phyloP scores from a whole-genome alignment of 2,113 vertebrate genomes.

The Hucho hucho region DNA sequence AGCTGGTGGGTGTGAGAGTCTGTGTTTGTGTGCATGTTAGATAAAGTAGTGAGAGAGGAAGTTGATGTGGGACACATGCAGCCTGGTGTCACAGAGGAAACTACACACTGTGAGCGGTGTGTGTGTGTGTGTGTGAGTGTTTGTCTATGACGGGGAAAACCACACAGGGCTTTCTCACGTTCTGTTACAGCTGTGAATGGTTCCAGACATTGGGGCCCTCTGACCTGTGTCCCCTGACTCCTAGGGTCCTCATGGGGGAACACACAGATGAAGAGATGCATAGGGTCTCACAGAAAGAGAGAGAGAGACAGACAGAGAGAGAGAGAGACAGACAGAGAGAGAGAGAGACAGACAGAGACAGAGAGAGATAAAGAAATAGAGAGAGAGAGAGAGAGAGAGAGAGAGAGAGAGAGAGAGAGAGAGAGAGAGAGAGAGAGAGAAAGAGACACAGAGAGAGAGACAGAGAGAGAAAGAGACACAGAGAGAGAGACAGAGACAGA shows the following conservation, averaged over 20 bases:
- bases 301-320: conserved; percentile 17
- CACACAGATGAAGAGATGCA: conserved; percentile 20
- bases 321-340: not conserved
- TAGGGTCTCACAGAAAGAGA: not conserved
- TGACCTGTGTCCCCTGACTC: conserved; percentile 75
- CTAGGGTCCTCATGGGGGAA: conserved; percentile 25
- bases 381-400: not conserved
- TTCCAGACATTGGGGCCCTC: conserved; percentile 56
- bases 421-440: not conserved
- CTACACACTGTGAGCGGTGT: conserved; percentile 27
- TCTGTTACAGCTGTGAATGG: conserved; percentile 75
- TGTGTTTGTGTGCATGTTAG: conserved; percentile 5
- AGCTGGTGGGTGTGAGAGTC: conserved; percentile 29
- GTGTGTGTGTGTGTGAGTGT: conserved; percentile 38
- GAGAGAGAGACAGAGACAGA: not conserved
- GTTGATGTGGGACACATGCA: conserved; percentile 48
- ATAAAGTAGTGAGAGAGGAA: conserved; percentile 49
- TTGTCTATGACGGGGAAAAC: conserved; percentile 48
- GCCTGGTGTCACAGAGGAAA: conserved; percentile 56
- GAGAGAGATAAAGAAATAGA: not conserved
- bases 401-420: too few species aligned
- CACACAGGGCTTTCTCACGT: conserved; percentile 76
- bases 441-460: not conserved
- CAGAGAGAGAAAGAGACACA: not conserved
- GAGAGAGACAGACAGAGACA: not conserved